Evolutionary conservation across 2,113 vertebrate species (phyloP).

Genomic region (Corythornis cristatus): DNA sequence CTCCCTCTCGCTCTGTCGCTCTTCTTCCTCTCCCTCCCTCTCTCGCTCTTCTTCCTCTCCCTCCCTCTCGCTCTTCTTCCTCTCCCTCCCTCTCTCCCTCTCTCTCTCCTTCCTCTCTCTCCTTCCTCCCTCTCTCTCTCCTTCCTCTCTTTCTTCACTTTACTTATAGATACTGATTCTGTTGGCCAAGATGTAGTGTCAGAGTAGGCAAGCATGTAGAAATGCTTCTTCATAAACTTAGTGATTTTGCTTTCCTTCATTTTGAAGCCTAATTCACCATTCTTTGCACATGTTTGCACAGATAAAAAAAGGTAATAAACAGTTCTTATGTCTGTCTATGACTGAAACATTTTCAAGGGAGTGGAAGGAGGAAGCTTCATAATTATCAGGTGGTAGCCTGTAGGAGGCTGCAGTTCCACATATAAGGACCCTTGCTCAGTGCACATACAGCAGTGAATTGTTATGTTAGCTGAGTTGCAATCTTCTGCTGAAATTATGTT

Average conservation of each 20-base stretch:
- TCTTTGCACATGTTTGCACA: fast-evolving
- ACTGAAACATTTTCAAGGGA: neutral
- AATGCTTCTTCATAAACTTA: neutral
- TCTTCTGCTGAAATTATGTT: neutral
- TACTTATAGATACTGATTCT: neutral
- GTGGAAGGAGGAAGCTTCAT: neutral
- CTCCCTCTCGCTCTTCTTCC: too few relatives aligned
- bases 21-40: too few relatives aligned
- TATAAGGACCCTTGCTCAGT: neutral
- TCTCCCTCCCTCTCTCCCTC: too few relatives aligned
- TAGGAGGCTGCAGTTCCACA: neutral
- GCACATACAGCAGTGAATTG: neutral
- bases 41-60: too few relatives aligned
- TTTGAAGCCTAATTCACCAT: neutral
- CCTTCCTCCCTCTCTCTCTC: too few relatives aligned
- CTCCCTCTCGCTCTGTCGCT: too few relatives aligned
- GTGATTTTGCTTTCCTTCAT: neutral
- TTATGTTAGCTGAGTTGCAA: neutral
- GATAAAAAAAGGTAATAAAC: neutral
- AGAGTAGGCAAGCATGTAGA: neutral
- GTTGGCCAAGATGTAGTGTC: neutral
- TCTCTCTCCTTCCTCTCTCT: too few relatives aligned
- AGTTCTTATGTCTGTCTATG: neutral
- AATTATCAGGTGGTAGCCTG: neutral
- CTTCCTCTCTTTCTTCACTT: neutral